Evolutionary conservation across 92 coral and sea anemone genomes (phyloP).

Genomic region (Porites evermanni): DNA sequence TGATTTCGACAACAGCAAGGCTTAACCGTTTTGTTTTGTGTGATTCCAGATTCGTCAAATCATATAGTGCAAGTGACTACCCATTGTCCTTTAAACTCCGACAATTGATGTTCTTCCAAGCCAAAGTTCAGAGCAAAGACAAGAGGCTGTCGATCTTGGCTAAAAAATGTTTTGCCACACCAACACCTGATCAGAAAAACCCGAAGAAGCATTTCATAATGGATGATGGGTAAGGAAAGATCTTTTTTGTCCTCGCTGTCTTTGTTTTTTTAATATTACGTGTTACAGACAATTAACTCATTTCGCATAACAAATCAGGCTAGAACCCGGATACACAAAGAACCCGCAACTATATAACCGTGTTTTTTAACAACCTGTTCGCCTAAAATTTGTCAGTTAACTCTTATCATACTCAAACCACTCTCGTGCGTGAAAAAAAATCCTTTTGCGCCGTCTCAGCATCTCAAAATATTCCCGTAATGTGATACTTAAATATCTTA

Average conservation of each 20-base stretch:
- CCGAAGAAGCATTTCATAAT: neutral
- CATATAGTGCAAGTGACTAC: neutral
- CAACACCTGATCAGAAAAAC: neutral
- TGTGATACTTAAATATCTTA: too few species aligned
- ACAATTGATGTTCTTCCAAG: constrained; percentile 7
- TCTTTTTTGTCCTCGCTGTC: neutral
- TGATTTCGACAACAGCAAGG: neutral
- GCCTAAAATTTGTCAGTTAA: too few species aligned
- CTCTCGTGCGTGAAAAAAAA: too few species aligned
- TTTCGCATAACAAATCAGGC: too few species aligned
- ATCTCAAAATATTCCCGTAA: too few species aligned
- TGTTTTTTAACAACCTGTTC: too few species aligned
- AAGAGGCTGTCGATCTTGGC: constrained; percentile 7
- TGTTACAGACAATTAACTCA: too few species aligned
- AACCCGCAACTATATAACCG: too few species aligned
- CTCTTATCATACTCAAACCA: too few species aligned
- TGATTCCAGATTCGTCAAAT: neutral
- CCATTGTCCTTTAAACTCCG: constrained; percentile 24
- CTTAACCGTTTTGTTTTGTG: neutral
- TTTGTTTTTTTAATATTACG: too few species aligned
- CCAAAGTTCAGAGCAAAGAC: constrained; percentile 8
- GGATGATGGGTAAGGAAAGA: neutral
- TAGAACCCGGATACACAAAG: too few species aligned
- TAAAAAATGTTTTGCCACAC: constrained; percentile 25
- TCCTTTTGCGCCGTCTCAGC: too few species aligned